Percentiles rank a stretch among this genome's conserved stretches.
Evolutionary conservation across 2,113 vertebrate species (phyloP).

Genomic region (Antennarius striatus): DNA sequence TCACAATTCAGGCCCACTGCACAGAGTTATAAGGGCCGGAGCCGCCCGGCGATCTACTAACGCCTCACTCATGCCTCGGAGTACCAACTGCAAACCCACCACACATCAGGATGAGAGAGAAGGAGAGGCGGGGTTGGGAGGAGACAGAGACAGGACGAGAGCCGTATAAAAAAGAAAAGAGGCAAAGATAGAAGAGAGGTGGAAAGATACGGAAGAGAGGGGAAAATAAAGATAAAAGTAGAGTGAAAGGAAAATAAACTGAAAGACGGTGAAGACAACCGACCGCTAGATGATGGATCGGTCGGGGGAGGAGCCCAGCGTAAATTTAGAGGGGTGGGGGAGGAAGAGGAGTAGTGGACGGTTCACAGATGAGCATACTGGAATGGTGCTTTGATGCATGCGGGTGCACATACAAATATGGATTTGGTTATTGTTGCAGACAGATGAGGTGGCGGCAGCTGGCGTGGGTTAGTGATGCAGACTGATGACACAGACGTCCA

Average conservation of each 20-base stretch:
- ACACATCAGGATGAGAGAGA: constrained; percentile 86
- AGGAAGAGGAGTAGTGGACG: constrained; percentile 31
- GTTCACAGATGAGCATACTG: constrained; percentile 53
- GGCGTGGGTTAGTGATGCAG: constrained; percentile 42
- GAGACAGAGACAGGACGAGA: constrained; percentile 27
- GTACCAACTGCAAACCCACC: constrained; percentile 98
- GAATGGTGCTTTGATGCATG: constrained; percentile 32
- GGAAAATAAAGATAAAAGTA: constrained; percentile 9
- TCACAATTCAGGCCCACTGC: constrained; percentile 99
- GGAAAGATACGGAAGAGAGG: constrained; percentile 24
- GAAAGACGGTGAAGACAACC: constrained; percentile 38
- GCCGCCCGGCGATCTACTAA: constrained; percentile 99
- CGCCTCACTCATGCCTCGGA: constrained; percentile 99
- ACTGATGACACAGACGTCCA: constrained; percentile 43
- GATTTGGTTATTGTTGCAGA: constrained; percentile 32
- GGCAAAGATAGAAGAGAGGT: constrained; percentile 26
- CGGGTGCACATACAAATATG: constrained; percentile 25
- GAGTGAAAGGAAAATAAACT: constrained; percentile 27
- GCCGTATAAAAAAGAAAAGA: constrained; percentile 14
- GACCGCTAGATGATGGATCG: constrained; percentile 35
- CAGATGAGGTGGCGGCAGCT: constrained; percentile 50
- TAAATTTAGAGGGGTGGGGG: constrained; percentile 30
- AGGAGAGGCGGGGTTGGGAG: constrained; percentile 48
- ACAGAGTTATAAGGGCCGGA: constrained; percentile 99
- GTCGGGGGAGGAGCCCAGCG: constrained; percentile 52